These are phyloP conservation scores for Melanotaenia parkinsoni DNA, from an alignment of 2,797 vertebrate genomes.

Conservation along the genomic window DNA sequence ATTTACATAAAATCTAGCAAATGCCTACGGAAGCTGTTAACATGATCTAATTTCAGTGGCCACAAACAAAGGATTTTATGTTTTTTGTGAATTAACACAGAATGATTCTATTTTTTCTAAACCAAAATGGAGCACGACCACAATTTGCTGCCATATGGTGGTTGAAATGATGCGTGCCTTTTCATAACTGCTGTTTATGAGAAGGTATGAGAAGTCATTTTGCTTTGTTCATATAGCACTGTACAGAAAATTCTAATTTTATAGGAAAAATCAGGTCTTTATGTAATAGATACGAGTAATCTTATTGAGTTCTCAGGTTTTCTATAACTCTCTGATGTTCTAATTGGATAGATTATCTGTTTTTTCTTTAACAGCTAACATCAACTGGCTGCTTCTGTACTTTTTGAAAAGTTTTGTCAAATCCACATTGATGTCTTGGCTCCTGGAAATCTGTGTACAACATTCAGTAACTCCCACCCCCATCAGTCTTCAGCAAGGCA, in stretches of 20 bases:
- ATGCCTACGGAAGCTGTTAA: constrained; percentile 63
- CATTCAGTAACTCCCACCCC: constrained; percentile 56
- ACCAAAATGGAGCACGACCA: constrained; percentile 83
- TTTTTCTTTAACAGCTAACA: constrained; percentile 77
- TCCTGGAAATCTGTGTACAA: constrained; percentile 66
- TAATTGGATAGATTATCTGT: constrained; percentile 78
- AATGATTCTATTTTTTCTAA: constrained; percentile 88
- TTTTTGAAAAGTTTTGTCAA: constrained; percentile 79
- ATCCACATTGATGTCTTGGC: constrained; percentile 77
- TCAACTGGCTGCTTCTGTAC: constrained; percentile 73
- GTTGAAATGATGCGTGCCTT: constrained; percentile 84
- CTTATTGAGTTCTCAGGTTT: constrained; percentile 90
- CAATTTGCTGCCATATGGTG: constrained; percentile 84
- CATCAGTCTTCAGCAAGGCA: constrained; percentile 67
- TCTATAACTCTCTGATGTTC: constrained; percentile 84
- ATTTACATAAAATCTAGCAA: constrained; percentile 67
- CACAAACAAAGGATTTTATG: constrained; percentile 78
- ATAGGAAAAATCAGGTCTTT: constrained; percentile 89
- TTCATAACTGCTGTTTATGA: constrained; percentile 85
- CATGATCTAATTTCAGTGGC: constrained; percentile 73
- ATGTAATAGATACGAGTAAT: constrained; percentile 87
- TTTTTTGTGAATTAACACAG: constrained; percentile 83
- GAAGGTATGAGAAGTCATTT: constrained; percentile 82
- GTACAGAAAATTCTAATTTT: constrained; percentile 90
- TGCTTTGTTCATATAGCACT: constrained; percentile 87